These are phyloP conservation scores for Paramormyrops kingsleyae DNA, from an alignment of 2,113 vertebrate species.

Conservation along the genomic window DNA sequence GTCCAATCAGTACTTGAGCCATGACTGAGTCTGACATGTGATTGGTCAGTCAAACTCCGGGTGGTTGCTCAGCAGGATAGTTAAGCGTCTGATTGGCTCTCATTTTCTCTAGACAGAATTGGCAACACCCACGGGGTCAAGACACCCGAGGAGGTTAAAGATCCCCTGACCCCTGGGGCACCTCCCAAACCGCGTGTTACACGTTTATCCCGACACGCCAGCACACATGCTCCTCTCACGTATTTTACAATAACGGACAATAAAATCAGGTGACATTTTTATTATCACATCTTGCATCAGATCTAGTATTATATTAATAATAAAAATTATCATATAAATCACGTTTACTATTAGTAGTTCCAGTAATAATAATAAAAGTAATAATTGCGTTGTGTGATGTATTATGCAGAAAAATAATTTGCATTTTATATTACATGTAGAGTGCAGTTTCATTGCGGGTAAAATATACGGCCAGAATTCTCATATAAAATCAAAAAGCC, in stretches of 20 bases:
- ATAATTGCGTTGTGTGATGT: conserved; percentile 4
- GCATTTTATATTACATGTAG: conserved; percentile 6
- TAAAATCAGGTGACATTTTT: conserved; percentile 2
- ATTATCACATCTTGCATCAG: not conserved
- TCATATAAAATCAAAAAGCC: not conserved
- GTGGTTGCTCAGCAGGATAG: not conserved
- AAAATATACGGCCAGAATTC: not conserved
- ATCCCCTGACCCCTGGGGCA: not conserved
- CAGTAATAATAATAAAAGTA: conserved; percentile 16
- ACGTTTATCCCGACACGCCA: not conserved
- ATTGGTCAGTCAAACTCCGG: not conserved
- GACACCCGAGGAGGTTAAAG: not conserved
- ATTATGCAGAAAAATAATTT: conserved; percentile 7
- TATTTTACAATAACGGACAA: not conserved
- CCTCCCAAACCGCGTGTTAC: not conserved
- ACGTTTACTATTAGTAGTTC: conserved; percentile 9
- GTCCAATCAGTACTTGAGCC: not conserved
- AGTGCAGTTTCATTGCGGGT: not conserved
- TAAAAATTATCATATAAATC: conserved; percentile 21
- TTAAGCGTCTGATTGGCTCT: not conserved
- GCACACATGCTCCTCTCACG: not conserved
- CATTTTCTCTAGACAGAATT: not conserved
- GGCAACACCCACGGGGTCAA: not conserved
- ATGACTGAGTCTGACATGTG: not conserved
- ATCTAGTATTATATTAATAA: conserved; percentile 33